Evolutionary conservation across 2,888 invertebrate species (phyloP).

Genomic region (Xestia rhomboidea): DNA sequence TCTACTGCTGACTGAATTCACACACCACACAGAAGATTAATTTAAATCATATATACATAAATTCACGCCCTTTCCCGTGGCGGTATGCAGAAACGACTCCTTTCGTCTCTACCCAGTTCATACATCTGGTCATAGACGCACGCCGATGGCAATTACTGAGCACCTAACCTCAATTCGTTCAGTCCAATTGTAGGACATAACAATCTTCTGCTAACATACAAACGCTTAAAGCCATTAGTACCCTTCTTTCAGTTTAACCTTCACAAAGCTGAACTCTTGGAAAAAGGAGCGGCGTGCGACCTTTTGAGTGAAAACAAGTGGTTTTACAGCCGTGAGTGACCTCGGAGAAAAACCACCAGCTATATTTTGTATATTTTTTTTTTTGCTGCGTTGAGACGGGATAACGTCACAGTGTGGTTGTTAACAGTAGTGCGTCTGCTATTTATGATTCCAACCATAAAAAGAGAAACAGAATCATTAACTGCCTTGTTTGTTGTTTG

Average conservation of each 20-base stretch:
- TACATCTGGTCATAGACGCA: neutral
- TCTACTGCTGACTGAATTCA: neutral
- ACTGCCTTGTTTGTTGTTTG: neutral
- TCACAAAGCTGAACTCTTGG: neutral
- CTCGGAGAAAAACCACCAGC: constrained; percentile 22
- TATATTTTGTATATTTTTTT: too few species aligned
- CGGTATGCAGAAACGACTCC: neutral
- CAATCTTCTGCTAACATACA: neutral
- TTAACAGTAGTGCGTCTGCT: neutral
- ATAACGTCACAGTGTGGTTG: constrained; percentile 13
- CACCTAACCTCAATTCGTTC: neutral
- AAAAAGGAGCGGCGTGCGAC: constrained; percentile 21
- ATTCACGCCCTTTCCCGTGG: neutral
- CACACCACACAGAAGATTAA: neutral
- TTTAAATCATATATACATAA: neutral
- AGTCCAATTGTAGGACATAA: neutral
- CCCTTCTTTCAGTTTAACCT: neutral
- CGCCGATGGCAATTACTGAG: neutral
- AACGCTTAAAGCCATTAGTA: neutral
- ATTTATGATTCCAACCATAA: neutral
- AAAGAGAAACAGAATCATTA: neutral
- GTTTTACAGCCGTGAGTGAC: constrained; percentile 31
- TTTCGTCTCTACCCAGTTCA: neutral
- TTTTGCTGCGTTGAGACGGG: too few species aligned
- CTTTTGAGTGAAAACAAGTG: constrained; percentile 46